phyloP scores from a whole-genome alignment of 2,888 invertebrate genomes.

The Bellardia pandia region DNA sequence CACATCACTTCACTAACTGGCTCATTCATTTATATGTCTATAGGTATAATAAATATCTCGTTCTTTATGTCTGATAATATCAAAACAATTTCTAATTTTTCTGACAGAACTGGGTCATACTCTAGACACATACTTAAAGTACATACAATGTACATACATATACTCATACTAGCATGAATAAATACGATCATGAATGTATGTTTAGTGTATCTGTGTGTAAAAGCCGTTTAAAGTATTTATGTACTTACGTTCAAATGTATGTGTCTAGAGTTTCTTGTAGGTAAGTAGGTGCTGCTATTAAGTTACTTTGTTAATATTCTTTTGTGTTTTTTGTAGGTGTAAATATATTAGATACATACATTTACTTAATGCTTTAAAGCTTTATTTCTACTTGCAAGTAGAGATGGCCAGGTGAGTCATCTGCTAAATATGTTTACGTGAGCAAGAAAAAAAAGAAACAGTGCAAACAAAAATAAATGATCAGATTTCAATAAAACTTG shows the following conservation, averaged over 20 bases:
- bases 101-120: constrained; percentile 47
- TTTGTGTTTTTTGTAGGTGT: not conserved
- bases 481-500: too few relatives aligned
- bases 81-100: constrained; percentile 32
- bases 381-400: not conserved
- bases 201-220: not conserved
- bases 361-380: not conserved
- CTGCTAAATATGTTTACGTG: not conserved
- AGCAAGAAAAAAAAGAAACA: not conserved
- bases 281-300: not conserved
- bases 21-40: not conserved
- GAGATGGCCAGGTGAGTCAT: not conserved
- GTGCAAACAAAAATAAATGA: not conserved
- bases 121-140: not conserved
- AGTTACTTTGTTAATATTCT: not conserved
- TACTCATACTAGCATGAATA: too few relatives aligned
- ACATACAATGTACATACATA: too few relatives aligned
- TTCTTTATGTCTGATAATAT: constrained; percentile 28
- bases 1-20: not conserved
- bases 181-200: too few relatives aligned
- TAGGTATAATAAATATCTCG: constrained; percentile 3
- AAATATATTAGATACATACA: not conserved
- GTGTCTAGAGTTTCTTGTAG: not conserved
- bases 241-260: not conserved
- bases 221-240: not conserved